A percentile compares a stretch with the other conserved stretches of the same genome.
These are phyloP conservation scores for Zygogramma bicolorata DNA, from an alignment of 2,888 invertebrate genomes.

Conservation along the genomic window DNA sequence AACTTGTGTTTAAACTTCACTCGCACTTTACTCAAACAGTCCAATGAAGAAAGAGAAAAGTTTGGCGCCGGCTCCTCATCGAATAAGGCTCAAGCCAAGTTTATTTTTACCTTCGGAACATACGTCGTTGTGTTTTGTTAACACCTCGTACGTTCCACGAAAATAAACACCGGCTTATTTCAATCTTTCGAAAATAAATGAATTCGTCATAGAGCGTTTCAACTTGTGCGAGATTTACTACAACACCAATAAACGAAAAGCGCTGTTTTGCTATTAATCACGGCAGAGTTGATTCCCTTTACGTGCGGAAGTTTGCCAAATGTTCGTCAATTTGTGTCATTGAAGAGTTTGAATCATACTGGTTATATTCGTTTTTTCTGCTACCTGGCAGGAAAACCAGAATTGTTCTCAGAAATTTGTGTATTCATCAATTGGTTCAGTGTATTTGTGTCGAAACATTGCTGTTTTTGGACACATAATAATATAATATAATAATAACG, in stretches of 20 bases:
- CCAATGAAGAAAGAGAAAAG: not conserved
- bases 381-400: not conserved
- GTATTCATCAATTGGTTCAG: no score
- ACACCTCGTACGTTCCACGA: not conserved
- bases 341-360: not conserved
- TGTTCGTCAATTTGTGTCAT: not conserved
- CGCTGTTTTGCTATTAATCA: not conserved
- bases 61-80: not conserved
- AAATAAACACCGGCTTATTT: not conserved
- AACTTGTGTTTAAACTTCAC: not conserved
- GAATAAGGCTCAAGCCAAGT: slow-evolving; percentile 6
- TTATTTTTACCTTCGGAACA: not conserved
- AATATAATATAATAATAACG: no score
- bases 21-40: not conserved
- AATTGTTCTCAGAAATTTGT: not conserved
- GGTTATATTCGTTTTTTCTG: not conserved
- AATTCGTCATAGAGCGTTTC: not conserved
- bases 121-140: slow-evolving; percentile 8
- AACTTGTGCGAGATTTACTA: not conserved
- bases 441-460: no score
- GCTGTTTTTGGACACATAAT: no score
- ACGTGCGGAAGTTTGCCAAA: not conserved
- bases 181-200: slow-evolving; percentile 2
- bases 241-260: not conserved
- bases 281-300: not conserved